Evolutionary conservation across 1,140 invertebrate species (phyloP).

Genomic region (Pectinophora gossypiella): DNA sequence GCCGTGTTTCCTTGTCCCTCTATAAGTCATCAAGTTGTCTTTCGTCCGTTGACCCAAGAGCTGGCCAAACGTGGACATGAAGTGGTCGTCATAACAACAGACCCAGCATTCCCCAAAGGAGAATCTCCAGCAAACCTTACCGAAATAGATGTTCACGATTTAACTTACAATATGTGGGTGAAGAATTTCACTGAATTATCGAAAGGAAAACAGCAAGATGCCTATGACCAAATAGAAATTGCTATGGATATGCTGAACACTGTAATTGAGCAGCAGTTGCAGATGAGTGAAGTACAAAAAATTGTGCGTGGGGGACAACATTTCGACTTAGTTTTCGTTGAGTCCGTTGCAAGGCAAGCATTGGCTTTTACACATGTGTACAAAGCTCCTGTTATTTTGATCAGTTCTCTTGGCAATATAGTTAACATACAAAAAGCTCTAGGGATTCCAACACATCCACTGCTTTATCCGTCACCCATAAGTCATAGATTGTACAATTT

Average conservation of each 20-base stretch:
- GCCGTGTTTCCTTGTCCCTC: conserved; percentile 63
- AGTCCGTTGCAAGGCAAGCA: background rate
- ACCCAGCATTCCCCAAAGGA: conserved; percentile 32
- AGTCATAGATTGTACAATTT: background rate
- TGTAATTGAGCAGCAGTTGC: background rate
- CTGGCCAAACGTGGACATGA: conserved; percentile 68
- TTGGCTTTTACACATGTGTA: background rate
- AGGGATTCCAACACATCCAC: background rate
- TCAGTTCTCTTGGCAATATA: conserved; percentile 2
- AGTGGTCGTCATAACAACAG: conserved; percentile 54
- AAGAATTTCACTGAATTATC: background rate
- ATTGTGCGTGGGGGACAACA: conserved; percentile 1
- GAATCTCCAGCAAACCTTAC: conserved; percentile 28
- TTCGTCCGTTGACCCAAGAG: conserved; percentile 49
- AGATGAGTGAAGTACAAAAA: background rate
- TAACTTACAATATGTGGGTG: background rate
- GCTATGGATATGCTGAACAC: background rate
- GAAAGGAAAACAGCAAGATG: background rate
- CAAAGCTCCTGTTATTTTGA: conserved; percentile 1
- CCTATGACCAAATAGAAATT: background rate
- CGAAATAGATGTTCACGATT: conserved; percentile 29
- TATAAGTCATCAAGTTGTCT: conserved; percentile 76
- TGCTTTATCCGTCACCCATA: background rate
- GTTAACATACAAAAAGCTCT: background rate
- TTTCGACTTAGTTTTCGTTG: conserved; percentile 4